Conservation (phyloP, 2,888 invertebrate genomes). For the Drosophila neoperkinsi region DNA sequence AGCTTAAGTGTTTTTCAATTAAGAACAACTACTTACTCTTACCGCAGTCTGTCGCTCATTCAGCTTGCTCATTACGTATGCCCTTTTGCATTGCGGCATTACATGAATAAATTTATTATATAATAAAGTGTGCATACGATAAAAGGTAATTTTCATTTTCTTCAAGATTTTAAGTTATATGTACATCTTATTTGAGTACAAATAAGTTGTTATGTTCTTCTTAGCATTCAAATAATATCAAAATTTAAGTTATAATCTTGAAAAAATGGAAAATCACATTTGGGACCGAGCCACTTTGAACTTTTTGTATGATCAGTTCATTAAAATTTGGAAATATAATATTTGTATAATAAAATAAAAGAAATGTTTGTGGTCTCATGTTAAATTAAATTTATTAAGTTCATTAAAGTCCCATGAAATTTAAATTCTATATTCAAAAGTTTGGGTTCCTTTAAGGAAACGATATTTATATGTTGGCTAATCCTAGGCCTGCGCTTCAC, state of each 20-base stretch:
- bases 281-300: neutral
- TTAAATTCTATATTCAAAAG: neutral
- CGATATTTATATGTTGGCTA: neutral
- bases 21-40: constrained; percentile 40
- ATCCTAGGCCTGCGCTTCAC: neutral
- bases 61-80: constrained; percentile 61
- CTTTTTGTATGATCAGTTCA: neutral
- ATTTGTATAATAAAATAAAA: neutral
- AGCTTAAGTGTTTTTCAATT: constrained; percentile 75
- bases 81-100: constrained; percentile 46
- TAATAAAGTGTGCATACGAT: neutral
- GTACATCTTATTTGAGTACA: neutral
- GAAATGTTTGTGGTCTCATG: neutral
- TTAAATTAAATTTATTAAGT: neutral
- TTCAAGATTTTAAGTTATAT: neutral
- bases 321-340: neutral
- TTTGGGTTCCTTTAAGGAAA: neutral
- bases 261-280: neutral
- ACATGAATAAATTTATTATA: constrained; percentile 13
- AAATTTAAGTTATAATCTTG: neutral
- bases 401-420: neutral
- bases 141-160: neutral
- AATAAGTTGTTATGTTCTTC: neutral
- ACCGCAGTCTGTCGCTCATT: constrained; percentile 27
- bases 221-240: neutral